These are phyloP conservation scores for Phalloptychus januarius DNA, from an alignment of 2,797 vertebrate species.

Conservation along the genomic window DNA sequence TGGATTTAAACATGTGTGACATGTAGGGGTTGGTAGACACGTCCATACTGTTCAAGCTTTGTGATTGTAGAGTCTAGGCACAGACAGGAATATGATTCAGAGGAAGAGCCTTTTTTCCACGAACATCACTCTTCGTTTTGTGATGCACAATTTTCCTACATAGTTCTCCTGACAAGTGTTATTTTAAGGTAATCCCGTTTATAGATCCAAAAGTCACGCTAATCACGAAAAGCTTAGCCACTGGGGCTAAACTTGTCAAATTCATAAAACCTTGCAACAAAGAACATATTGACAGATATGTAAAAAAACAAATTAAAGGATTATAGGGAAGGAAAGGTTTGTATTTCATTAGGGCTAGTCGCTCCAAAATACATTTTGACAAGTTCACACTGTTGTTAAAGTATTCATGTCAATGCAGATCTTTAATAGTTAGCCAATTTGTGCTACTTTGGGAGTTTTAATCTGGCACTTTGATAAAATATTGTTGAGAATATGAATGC, in stretches of 20 bases:
- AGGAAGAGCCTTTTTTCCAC: constrained; percentile 34
- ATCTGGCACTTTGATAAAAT: constrained; percentile 7
- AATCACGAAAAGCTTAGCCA: constrained; percentile 66
- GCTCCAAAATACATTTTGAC: constrained; percentile 50
- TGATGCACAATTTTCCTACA: constrained; percentile 53
- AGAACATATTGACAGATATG: constrained; percentile 64
- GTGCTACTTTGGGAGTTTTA: neutral
- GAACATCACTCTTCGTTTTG: constrained; percentile 57
- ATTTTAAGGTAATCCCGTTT: constrained; percentile 72
- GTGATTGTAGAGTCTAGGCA: constrained; percentile 10
- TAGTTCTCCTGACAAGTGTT: constrained; percentile 77
- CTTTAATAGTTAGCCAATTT: constrained; percentile 17
- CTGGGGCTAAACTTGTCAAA: constrained; percentile 65
- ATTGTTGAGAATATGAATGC: constrained; percentile 14
- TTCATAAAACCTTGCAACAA: constrained; percentile 50
- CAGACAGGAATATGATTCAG: constrained; percentile 43
- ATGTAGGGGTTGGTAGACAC: constrained; percentile 35
- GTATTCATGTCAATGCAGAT: constrained; percentile 11
- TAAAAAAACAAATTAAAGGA: constrained; percentile 62
- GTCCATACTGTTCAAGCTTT: constrained; percentile 29
- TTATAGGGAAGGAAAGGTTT: constrained; percentile 55
- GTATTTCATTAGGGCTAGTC: constrained; percentile 44
- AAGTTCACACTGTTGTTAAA: constrained; percentile 48
- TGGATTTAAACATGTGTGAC: constrained; percentile 32
- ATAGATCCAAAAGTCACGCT: constrained; percentile 56